phyloP scores from a whole-genome alignment of 2,888 invertebrate species.

The Unio delphinus region DNA sequence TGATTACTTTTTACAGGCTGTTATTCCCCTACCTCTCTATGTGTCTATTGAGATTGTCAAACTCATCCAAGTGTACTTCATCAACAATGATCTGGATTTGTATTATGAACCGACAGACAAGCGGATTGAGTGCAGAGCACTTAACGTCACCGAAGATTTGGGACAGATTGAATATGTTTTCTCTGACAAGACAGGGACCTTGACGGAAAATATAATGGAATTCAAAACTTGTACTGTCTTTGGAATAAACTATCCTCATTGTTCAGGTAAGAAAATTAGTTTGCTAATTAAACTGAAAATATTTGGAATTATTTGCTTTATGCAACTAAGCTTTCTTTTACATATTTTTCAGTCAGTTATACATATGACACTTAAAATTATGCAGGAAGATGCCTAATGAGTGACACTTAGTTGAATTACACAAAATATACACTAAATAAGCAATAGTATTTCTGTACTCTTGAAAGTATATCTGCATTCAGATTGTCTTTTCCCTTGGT shows the following conservation, averaged over 20 bases:
- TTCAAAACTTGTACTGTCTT: conserved; percentile 92
- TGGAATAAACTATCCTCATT: conserved; percentile 83
- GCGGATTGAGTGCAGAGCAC: conserved; percentile 89
- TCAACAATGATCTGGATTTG: conserved; percentile 90
- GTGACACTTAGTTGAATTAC: too few relatives aligned
- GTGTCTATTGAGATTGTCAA: conserved; percentile 98
- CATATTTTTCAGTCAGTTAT: too few relatives aligned
- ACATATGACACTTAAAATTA: too few relatives aligned
- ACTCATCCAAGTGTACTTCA: conserved; percentile 94
- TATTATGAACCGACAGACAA: conserved; percentile 88
- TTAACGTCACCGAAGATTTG: conserved; percentile 97
- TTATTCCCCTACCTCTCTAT: conserved; percentile 97
- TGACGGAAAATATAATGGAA: conserved; percentile 98
- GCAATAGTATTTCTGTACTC: too few relatives aligned
- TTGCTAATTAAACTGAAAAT: too few relatives aligned
- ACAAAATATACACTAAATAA: too few relatives aligned
- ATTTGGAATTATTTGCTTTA: too few relatives aligned
- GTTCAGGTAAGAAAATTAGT: conserved; percentile 37
- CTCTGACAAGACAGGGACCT: conserved; percentile 97
- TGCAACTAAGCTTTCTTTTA: too few relatives aligned
- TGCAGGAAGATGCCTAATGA: too few relatives aligned
- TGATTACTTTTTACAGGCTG: conserved; percentile 77
- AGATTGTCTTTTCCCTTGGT: too few relatives aligned
- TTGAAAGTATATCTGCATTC: too few relatives aligned
- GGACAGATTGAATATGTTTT: conserved; percentile 94